Percentiles rank a stretch among this genome's conserved stretches.
Evolutionary conservation across 1,140 invertebrate species (phyloP).

Genomic region (Brevipalpus yothersi): DNA sequence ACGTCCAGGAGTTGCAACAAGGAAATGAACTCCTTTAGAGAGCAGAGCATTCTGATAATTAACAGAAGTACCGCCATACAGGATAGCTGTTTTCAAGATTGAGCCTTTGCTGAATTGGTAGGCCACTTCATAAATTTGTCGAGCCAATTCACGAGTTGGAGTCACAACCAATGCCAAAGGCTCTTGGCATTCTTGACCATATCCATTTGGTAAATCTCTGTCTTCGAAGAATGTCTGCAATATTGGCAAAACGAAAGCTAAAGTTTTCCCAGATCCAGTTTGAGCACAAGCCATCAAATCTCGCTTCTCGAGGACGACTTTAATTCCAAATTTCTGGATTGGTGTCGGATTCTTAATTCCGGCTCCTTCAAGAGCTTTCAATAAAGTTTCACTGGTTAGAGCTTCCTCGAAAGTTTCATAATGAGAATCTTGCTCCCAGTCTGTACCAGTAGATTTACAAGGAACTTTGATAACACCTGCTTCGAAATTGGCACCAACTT

Average conservation of each 20-base stretch:
- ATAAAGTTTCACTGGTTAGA: conserved; percentile 29
- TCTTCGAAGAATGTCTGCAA: conserved; percentile 38
- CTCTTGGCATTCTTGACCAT: conserved; percentile 19
- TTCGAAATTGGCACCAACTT: conserved; percentile 61
- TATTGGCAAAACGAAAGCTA: conserved; percentile 78
- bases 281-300: conserved; percentile 94
- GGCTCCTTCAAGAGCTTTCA: conserved; percentile 42
- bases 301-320: conserved; percentile 43
- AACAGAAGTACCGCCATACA: conserved; percentile 66
- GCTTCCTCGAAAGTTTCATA: conserved; percentile 43
- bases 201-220: not conserved
- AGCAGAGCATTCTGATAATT: conserved; percentile 38
- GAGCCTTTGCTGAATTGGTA: conserved; percentile 46
- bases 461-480: conserved; percentile 51
- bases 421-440: conserved; percentile 23
- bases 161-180: conserved; percentile 52
- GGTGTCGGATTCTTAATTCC: conserved; percentile 70
- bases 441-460: conserved; percentile 46
- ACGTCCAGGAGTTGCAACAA: conserved; percentile 81
- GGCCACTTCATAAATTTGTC: conserved; percentile 65
- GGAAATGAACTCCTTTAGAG: conserved; percentile 53
- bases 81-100: conserved; percentile 33
- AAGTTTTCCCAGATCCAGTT: conserved; percentile 86
- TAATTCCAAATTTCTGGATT: conserved; percentile 71
- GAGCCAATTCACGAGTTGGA: conserved; percentile 69